A percentile compares a stretch with the other conserved stretches of the same genome.
These are phyloP conservation scores for Neofelis nebulosa DNA, from an alignment of 2,113 vertebrate genomes.

Conservation along the genomic window DNA sequence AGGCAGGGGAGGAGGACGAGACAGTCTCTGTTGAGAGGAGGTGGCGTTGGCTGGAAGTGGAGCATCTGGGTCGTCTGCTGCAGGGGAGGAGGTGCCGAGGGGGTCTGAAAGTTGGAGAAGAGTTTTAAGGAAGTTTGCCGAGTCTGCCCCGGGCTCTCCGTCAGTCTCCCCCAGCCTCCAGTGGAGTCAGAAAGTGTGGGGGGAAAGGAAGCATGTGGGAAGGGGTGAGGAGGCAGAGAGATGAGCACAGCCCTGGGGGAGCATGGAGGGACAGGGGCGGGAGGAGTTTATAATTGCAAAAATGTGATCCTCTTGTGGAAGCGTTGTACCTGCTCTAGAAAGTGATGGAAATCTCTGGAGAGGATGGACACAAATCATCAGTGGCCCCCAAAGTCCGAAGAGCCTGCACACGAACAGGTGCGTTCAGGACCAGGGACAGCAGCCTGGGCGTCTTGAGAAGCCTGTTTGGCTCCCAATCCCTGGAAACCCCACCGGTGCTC, in stretches of 20 bases:
- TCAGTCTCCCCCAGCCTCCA: not conserved
- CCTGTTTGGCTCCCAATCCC: rapidly evolving
- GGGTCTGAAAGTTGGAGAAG: not conserved
- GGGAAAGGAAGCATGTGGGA: rapidly evolving
- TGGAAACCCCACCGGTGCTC: too few species aligned
- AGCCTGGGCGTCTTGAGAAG: rapidly evolving
- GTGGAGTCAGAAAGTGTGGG: not conserved
- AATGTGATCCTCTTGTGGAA: not conserved
- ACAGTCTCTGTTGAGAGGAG: not conserved
- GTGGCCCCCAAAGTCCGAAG: not conserved
- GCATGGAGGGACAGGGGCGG: not conserved
- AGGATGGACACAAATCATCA: not conserved
- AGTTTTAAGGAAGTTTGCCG: not conserved
- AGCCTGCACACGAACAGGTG: rapidly evolving
- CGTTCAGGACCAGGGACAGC: not conserved
- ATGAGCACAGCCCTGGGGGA: not conserved
- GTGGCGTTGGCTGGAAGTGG: not conserved
- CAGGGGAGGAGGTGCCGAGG: rapidly evolving
- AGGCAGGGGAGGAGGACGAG: not conserved
- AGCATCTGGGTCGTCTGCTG: not conserved
- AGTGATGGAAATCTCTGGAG: not conserved
- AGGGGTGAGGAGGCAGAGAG: not conserved
- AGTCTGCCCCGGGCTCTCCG: not conserved
- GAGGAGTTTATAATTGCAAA: not conserved
- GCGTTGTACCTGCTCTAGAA: not conserved